Evolutionary conservation across 2,797 vertebrate genomes (phyloP), one percentile per base, ranked within the genome.

Genomic region (Eleutherodactylus coqui): DNA sequence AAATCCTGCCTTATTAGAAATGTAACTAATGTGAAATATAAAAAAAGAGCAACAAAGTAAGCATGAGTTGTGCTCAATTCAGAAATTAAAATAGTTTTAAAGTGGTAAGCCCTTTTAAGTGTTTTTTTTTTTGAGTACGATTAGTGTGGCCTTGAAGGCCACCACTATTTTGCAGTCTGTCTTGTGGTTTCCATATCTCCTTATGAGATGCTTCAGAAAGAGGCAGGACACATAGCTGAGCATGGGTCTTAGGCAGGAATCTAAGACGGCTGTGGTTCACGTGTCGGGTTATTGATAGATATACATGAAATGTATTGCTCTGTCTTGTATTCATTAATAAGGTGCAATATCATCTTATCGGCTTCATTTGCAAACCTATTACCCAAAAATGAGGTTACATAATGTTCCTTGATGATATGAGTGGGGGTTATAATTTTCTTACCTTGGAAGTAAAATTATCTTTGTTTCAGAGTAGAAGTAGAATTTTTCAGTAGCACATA

Each of bases 311-410:
- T 88, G 81, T 90, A 90, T 88, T 88, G 89, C 86, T 91, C 87
- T 89, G 81, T 88, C 86, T 89, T 89, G 82, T 70, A 21, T 81
- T 86, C 89, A 87, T 88, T 82, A 78, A 58, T 45, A 36, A 89
- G 87, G 91, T 92, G 90, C 91, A 92, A 89, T 92, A 90, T 88
- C 88, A 82, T 89, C 88, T 89, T 79, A 81, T 88, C 89, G 87
- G 84, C 80, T 85, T 87, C 64, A 78, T 91, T 82, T 38, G 27
- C 47, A 51, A 49, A 32, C n/a, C 29, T 51, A 49, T 67, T 2
- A 32, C 6, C 29, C 8, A 24, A 41, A 62, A 16, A 53, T 29
- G 10, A 43, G n/a, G 55, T 36, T 75, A 77, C 69, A 75, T 80
- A 13, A 24, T 85, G 72, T 85, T 79, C 51, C 51, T 69, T n/a